Conservation (phyloP, 2,888 invertebrate genomes). For the Neria commutata region DNA sequence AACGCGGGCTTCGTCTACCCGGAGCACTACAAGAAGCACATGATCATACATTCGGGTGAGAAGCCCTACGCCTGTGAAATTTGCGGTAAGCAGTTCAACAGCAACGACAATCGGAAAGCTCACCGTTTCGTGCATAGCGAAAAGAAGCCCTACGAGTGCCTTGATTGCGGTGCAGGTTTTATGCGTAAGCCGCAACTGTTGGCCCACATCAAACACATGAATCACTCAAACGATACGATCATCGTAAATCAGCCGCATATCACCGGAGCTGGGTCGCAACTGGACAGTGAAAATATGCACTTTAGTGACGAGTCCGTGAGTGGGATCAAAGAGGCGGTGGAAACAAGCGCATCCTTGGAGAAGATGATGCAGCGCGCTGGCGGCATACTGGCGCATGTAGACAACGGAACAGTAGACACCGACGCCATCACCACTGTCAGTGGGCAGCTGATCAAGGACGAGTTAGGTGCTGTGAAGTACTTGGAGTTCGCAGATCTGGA, state of each 20-base stretch:
- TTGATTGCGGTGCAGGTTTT: constrained; percentile 80
- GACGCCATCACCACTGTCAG: constrained; percentile 20
- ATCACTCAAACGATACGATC: constrained; percentile 78
- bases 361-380: constrained; percentile 16
- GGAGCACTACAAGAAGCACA: constrained; percentile 77
- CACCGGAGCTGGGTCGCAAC: constrained; percentile 13
- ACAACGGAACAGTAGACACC: constrained; percentile 10
- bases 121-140: constrained; percentile 85
- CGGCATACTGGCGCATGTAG: neutral
- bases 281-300: neutral
- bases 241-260: constrained; percentile 82
- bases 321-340: neutral
- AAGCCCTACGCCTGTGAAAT: constrained; percentile 79
- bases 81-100: constrained; percentile 84
- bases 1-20: constrained; percentile 82
- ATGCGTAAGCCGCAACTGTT: constrained; percentile 82
- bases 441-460: constrained; percentile 38
- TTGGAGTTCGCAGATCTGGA: constrained; percentile 43
- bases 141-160: constrained; percentile 85
- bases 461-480: constrained; percentile 39
- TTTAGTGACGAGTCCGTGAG: neutral
- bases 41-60: constrained; percentile 77
- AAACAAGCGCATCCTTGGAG: too few relatives aligned
- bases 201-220: constrained; percentile 69
- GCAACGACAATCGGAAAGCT: constrained; percentile 82